Conservation (phyloP, 2,888 invertebrate genomes). For the Xanthorhoe spadicearia region DNA sequence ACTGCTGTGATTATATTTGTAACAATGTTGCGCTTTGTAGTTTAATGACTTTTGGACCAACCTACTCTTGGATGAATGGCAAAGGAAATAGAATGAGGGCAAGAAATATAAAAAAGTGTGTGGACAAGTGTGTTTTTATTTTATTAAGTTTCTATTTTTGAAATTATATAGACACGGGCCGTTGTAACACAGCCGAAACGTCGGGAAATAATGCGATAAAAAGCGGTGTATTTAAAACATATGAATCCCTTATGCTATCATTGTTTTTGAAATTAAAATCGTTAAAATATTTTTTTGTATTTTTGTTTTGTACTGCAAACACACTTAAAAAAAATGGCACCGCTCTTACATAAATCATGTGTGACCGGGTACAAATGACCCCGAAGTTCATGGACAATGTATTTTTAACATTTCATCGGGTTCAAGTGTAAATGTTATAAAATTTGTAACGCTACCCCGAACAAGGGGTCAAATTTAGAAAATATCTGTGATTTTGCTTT, state of each 20-base stretch:
- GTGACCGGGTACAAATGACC: conserved; percentile 76
- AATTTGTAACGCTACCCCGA: conserved; percentile 71
- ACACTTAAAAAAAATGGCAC: conserved; percentile 24
- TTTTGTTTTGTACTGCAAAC: no score
- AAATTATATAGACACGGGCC: no score
- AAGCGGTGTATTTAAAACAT: no score
- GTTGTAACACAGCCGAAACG: no score
- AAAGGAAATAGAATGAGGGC: background rate
- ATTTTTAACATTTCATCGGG: conserved; percentile 74
- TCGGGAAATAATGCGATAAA: no score
- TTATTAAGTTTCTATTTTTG: no score
- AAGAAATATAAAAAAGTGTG: no score
- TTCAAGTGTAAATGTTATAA: conserved; percentile 76
- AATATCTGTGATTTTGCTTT: conserved; percentile 61
- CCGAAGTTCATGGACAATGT: conserved; percentile 78
- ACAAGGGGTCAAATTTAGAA: conserved; percentile 76
- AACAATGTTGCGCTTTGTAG: conserved; percentile 12
- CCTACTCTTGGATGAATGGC: background rate
- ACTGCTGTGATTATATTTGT: conserved; percentile 12
- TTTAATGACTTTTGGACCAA: background rate
- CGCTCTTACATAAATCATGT: conserved; percentile 67
- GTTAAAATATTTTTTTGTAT: no score
- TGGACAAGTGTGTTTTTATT: no score
- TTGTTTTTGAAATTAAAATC: no score
- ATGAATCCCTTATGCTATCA: no score